phyloP scores from a whole-genome alignment of 2,113 vertebrate species.

The Scomber scombrus region DNA sequence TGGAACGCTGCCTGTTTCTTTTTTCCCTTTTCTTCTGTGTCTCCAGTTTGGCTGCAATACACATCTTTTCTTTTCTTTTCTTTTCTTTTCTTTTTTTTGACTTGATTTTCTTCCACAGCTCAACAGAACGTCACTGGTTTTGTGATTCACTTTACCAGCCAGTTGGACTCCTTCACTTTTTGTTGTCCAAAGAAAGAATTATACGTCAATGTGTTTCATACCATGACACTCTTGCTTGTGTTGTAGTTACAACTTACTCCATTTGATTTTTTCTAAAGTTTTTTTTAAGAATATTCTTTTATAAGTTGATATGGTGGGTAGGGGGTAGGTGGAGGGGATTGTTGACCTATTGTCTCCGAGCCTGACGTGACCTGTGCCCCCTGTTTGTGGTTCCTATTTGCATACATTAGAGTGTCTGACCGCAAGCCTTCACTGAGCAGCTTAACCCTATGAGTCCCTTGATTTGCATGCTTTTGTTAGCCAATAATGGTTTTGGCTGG shows the following conservation, averaged over 20 bases:
- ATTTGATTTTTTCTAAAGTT: not conserved
- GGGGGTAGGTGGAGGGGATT: slow-evolving; percentile 4
- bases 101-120: slow-evolving; percentile 68
- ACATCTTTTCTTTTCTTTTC: slow-evolving; percentile 52
- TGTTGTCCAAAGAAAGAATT: slow-evolving; percentile 39
- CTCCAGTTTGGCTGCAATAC: slow-evolving; percentile 77
- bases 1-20: slow-evolving; percentile 79
- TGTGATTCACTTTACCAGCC: slow-evolving; percentile 48
- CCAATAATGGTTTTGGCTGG: slow-evolving; percentile 81
- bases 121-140: slow-evolving; percentile 64
- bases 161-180: slow-evolving; percentile 55
- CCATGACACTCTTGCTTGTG: slow-evolving; percentile 10
- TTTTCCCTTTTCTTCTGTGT: slow-evolving; percentile 69
- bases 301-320: not conserved
- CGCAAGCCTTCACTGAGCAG: slow-evolving; percentile 71
- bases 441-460: slow-evolving; percentile 80
- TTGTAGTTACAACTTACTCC: not conserved
- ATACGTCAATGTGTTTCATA: slow-evolving; percentile 40
- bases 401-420: slow-evolving; percentile 82
- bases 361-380: slow-evolving; percentile 72
- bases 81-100: slow-evolving; percentile 49
- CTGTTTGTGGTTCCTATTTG: slow-evolving; percentile 81
- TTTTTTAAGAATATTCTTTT: slow-evolving; percentile 9
- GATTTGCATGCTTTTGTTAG: slow-evolving; percentile 87
- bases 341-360: slow-evolving; percentile 69